These are phyloP conservation scores for Drosophila equinoxialis DNA, from an alignment of 1,140 invertebrate species.

Conservation along the genomic window DNA sequence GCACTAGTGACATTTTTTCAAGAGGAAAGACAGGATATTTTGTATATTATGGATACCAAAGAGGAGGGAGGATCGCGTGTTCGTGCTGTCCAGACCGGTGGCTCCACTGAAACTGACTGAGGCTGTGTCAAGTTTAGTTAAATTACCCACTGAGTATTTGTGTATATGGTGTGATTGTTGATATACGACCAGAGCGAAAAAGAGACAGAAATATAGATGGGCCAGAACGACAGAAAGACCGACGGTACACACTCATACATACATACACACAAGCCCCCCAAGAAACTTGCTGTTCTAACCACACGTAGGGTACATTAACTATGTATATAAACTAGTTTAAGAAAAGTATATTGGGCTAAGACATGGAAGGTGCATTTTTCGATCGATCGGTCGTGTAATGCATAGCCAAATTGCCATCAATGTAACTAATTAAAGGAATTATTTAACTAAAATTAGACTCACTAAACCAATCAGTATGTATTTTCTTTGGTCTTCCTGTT, in stretches of 20 bases:
- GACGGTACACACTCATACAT: not conserved
- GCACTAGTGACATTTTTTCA: slow-evolving; percentile 74
- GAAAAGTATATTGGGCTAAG: too few relatives aligned
- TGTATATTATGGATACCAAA: not conserved
- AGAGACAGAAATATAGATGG: slow-evolving; percentile 2
- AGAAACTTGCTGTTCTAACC: not conserved
- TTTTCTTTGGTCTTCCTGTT: too few relatives aligned
- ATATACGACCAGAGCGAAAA: slow-evolving; percentile 55
- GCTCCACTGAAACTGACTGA: slow-evolving; percentile 76
- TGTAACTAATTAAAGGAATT: too few relatives aligned
- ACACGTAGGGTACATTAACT: not conserved
- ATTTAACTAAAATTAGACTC: too few relatives aligned
- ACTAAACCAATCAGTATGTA: too few relatives aligned
- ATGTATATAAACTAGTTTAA: too few relatives aligned
- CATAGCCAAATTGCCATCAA: too few relatives aligned
- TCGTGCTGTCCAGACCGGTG: slow-evolving; percentile 68
- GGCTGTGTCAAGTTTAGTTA: slow-evolving; percentile 47
- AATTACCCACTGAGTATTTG: slow-evolving; percentile 17
- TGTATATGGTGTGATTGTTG: slow-evolving; percentile 70
- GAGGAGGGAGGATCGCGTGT: slow-evolving; percentile 44
- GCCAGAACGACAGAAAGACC: slow-evolving; percentile 19
- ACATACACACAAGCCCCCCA: not conserved
- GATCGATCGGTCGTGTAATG: too few relatives aligned
- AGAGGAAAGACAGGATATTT: slow-evolving; percentile 28
- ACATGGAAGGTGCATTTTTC: too few relatives aligned